A percentile compares a stretch with the other conserved stretches of the same genome.
Conservation (phyloP, 2,113 vertebrate genomes). For the Lipotes vexillifer region DNA sequence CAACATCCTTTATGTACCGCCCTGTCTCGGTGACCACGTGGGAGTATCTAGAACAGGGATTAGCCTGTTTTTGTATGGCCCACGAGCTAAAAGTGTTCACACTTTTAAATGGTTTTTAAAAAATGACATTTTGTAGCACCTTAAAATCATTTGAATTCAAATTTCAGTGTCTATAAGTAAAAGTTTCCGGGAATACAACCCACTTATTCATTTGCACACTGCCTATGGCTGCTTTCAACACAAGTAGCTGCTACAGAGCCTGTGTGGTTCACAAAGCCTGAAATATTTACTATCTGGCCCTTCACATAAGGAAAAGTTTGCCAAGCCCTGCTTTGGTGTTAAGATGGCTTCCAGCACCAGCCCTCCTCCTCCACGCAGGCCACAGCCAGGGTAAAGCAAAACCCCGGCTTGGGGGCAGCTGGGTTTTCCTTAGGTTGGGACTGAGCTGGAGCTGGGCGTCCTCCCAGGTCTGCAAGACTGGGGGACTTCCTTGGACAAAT, state of each 20-base stretch:
- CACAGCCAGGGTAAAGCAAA: background rate
- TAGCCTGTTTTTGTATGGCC: background rate
- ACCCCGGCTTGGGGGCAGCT: background rate
- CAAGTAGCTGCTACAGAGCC: background rate
- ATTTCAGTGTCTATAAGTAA: background rate
- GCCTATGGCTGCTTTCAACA: background rate
- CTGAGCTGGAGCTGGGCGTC: rapidly evolving
- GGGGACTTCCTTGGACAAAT: background rate
- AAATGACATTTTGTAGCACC: no score
- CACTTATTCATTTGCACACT: rapidly evolving
- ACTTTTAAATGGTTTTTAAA: background rate
- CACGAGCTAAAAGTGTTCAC: background rate
- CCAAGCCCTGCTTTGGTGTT: background rate
- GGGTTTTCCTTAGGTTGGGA: background rate
- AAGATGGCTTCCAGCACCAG: background rate
- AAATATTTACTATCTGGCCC: background rate
- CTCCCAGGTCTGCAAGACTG: background rate
- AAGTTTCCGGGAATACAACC: background rate
- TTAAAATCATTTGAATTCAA: background rate
- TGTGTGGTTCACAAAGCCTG: background rate
- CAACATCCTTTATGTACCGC: background rate
- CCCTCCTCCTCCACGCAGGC: rapidly evolving
- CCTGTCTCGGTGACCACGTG: no score
- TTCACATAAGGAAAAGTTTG: background rate
- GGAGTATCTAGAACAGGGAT: background rate